These are phyloP conservation scores for Erannis defoliaria DNA, from an alignment of 2,888 invertebrate genomes.

Conservation along the genomic window DNA sequence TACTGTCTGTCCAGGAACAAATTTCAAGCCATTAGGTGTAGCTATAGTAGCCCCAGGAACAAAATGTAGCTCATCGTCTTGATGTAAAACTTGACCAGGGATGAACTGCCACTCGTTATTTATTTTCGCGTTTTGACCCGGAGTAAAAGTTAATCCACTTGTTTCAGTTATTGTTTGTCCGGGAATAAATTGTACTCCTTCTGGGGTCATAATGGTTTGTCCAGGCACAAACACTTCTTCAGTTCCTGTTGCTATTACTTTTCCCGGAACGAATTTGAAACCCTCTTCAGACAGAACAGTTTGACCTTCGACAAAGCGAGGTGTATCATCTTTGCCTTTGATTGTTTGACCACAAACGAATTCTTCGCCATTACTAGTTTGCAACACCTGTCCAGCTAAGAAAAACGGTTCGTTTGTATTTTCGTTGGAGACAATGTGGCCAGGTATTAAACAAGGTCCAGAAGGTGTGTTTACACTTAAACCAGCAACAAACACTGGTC, in stretches of 20 bases:
- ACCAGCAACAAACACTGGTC: conserved; percentile 90
- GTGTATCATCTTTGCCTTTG: conserved; percentile 83
- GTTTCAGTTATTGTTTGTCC: conserved; percentile 87
- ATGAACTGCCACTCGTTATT: conserved; percentile 88
- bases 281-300: conserved; percentile 88
- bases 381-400: conserved; percentile 89
- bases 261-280: conserved; percentile 88
- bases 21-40: conserved; percentile 88
- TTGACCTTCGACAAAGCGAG: conserved; percentile 88
- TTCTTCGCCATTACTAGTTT: conserved; percentile 84
- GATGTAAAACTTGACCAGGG: conserved; percentile 88
- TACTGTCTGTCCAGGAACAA: conserved; percentile 89
- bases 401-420: conserved; percentile 88
- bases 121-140: conserved; percentile 87
- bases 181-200: conserved; percentile 88
- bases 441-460: conserved; percentile 90
- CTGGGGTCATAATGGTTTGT: conserved; percentile 86
- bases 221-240: conserved; percentile 87
- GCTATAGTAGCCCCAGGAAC: conserved; percentile 88
- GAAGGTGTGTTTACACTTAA: conserved; percentile 89
- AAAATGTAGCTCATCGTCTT: conserved; percentile 85
- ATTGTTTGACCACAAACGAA: conserved; percentile 89
- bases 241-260: conserved; percentile 77
- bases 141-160: conserved; percentile 85
- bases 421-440: conserved; percentile 88